A percentile compares a stretch with the other conserved stretches of the same genome.
Evolutionary conservation across 2,797 vertebrate species (phyloP).

Genomic region (Ibycter americanus): DNA sequence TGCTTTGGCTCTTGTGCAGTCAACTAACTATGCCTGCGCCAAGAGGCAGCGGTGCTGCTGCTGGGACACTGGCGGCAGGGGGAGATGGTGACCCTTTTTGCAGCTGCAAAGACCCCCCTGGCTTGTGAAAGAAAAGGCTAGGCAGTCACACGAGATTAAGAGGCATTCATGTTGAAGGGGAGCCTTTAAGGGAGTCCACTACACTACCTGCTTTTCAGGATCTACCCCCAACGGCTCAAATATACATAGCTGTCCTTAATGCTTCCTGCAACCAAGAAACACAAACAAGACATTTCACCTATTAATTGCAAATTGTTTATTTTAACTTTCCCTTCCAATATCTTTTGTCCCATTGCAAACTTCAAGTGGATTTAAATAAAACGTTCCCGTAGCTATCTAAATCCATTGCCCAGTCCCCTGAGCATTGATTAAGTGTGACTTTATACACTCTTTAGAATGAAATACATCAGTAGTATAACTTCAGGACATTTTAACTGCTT

Average conservation of each 20-base stretch:
- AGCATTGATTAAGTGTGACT: not conserved
- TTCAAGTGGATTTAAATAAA: constrained; percentile 10
- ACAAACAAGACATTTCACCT: not conserved
- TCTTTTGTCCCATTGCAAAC: not conserved
- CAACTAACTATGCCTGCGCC: not conserved
- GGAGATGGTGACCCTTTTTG: not conserved
- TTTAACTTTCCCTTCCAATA: constrained; percentile 1
- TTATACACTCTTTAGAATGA: constrained; percentile 5
- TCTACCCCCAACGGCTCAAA: not conserved
- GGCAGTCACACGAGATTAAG: not conserved
- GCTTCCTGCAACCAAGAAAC: not conserved
- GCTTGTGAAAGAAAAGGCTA: not conserved
- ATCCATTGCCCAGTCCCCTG: not conserved
- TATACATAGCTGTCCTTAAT: not conserved
- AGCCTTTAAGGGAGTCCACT: not conserved
- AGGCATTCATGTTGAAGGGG: not conserved
- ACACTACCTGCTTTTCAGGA: not conserved
- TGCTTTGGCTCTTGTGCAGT: not conserved
- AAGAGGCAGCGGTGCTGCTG: not conserved
- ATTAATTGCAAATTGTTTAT: not conserved
- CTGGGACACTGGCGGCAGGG: not conserved
- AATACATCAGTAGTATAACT: constrained; percentile 21
- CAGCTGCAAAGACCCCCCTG: not conserved
- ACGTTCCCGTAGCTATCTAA: not conserved
- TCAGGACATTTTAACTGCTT: constrained; percentile 24